Evolutionary conservation across 2,888 invertebrate genomes (phyloP).

Genomic region (Sinotaia quadrata): DNA sequence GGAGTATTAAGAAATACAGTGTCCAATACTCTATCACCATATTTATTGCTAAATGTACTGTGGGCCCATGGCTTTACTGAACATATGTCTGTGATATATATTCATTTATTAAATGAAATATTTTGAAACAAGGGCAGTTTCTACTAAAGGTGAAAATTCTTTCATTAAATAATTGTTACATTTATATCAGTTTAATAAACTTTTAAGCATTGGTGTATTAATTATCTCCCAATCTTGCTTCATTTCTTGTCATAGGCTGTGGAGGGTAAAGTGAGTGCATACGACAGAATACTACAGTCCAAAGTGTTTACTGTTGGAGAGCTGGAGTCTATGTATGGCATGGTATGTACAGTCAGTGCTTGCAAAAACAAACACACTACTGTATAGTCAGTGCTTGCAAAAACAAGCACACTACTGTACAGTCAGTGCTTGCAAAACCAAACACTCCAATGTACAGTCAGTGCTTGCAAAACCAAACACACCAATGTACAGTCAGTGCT

Average conservation of each 20-base stretch:
- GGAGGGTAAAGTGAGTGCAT: constrained; percentile 45
- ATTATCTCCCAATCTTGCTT: background rate
- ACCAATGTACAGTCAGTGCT: constrained; percentile 30
- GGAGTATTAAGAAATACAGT: no score
- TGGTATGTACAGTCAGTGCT: constrained; percentile 46
- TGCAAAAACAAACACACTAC: background rate
- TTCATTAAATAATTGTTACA: background rate
- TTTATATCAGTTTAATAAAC: background rate
- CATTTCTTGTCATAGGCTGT: constrained; percentile 45
- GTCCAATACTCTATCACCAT: no score
- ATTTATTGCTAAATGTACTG: no score
- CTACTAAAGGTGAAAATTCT: background rate
- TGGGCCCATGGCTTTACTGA: no score
- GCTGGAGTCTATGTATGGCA: constrained; percentile 47
- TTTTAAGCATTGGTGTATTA: background rate
- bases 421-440: background rate
- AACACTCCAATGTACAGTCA: no score
- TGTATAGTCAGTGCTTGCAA: background rate
- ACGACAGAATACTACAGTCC: constrained; percentile 51
- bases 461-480: no score
- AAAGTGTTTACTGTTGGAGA: constrained; percentile 46
- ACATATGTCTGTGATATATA: no score
- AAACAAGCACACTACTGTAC: background rate
- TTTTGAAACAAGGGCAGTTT: no score
- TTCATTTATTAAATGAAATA: no score